Base-by-base conservation (phyloP, 2,113 vertebrate species). In the Aegithalos caudatus region DNA sequence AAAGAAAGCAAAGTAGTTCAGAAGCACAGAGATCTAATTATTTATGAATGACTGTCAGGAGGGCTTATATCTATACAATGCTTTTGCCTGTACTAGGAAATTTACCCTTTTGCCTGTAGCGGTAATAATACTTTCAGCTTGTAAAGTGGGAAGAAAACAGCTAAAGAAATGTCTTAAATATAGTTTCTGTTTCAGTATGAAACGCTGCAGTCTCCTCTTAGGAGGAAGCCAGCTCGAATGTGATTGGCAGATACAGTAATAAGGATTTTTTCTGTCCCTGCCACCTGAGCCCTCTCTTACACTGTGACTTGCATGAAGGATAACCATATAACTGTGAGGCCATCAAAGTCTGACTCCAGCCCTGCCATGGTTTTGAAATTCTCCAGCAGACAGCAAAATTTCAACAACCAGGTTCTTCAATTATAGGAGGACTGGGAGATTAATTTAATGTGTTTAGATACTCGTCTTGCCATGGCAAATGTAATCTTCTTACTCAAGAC, bases 381-480 rank as follows among this genome's bases (percentile, higher is more conserved):
- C 91, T 95, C 87, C 94, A 97, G 58, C 57, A 97, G 96, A 91
- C 95, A 98, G 94, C 79, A 96, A 96, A 97, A 98, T 96, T 97
- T 97, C 97, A 95, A 81, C 94, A 95, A 91, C 80, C 88, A 95
- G 67, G 66, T 86, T 94, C 93, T 91, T 87, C 85, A 98, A 84
- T 97, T 97, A 98, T 76, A 78, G 76, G 54, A 96, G 87, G 97
- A 97, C 91, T 94, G 87, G 74, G 69, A 96, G 96, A 97, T 98
- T 95, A 97, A 97, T 97, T 97, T 96, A 97, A 98, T 82, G 66
- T 95, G 88, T 98, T 98, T 96, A 97, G 97, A 97, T 97, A 84
- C 86, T 95, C 76, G 95, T 95, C 95, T 97, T 97, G 92, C 92
- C 81, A 85, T 94, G 96, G 96, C 92, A 95, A 95, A 92, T 85